These are phyloP conservation scores for Cylloceria caligata DNA, from an alignment of 2,888 invertebrate genomes.

Conservation along the genomic window DNA sequence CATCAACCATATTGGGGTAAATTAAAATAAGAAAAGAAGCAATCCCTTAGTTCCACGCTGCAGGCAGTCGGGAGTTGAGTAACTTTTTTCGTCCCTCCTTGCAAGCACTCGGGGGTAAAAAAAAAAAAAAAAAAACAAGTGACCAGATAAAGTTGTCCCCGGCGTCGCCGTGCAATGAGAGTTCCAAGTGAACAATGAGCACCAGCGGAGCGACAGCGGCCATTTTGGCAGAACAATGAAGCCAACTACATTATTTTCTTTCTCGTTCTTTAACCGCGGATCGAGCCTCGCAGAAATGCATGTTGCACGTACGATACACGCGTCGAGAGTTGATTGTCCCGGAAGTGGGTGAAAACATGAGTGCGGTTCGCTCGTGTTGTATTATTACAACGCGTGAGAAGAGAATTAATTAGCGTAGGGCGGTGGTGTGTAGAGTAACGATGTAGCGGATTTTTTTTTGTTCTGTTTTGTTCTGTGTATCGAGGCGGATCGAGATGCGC, in stretches of 20 bases:
- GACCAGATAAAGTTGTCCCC: slow-evolving; percentile 15
- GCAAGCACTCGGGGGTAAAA: background rate
- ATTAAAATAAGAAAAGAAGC: too few species aligned
- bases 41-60: too few species aligned
- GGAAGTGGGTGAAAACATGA: slow-evolving; percentile 60
- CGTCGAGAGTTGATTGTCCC: slow-evolving; percentile 45
- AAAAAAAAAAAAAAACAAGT: slow-evolving; percentile 2
- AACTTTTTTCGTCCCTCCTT: background rate
- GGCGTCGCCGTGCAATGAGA: background rate
- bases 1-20: too few species aligned
- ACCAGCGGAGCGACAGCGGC: background rate
- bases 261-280: slow-evolving; percentile 6
- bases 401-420: slow-evolving; percentile 73
- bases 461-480: slow-evolving; percentile 24
- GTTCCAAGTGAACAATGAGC: slow-evolving; percentile 4
- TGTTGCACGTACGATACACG: background rate
- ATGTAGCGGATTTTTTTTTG: slow-evolving; percentile 25
- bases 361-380: slow-evolving; percentile 39
- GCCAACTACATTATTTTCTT: slow-evolving; percentile 12
- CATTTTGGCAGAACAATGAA: slow-evolving; percentile 37
- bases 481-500: slow-evolving; percentile 28
- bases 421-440: slow-evolving; percentile 40
- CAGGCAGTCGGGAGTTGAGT: too few species aligned
- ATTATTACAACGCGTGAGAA: slow-evolving; percentile 66
- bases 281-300: slow-evolving; percentile 13